Evolutionary conservation across 2,888 invertebrate species (phyloP).

Genomic region (Sipunculus nudus): DNA sequence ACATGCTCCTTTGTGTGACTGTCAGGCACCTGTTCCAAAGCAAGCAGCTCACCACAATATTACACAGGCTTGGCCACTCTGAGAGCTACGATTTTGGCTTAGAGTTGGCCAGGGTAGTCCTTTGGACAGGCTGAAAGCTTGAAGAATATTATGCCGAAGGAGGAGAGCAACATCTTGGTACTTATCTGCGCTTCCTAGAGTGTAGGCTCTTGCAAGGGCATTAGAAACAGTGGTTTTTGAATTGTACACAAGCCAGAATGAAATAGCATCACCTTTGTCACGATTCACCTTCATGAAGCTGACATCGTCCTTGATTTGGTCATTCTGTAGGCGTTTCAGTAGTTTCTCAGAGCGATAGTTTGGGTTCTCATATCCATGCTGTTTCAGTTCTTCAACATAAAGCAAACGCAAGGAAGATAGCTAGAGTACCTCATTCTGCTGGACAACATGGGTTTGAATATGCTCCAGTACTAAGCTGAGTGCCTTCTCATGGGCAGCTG

Average conservation of each 20-base stretch:
- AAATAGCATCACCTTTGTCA: background rate
- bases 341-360: slow-evolving; percentile 4
- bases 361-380: background rate
- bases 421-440: background rate
- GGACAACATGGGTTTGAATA: background rate
- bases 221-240: too few species aligned
- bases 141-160: slow-evolving; percentile 9
- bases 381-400: background rate
- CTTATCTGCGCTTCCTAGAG: too few species aligned
- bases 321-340: background rate
- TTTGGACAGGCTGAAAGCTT: too few species aligned
- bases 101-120: too few species aligned
- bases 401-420: background rate
- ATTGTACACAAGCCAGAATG: too few species aligned
- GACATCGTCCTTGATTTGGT: background rate
- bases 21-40: slow-evolving; percentile 14
- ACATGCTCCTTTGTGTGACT: slow-evolving; percentile 12
- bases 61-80: slow-evolving; percentile 16
- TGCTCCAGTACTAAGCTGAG: background rate
- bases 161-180: slow-evolving; percentile 9
- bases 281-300: background rate
- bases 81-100: slow-evolving; percentile 9
- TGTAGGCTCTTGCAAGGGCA: too few species aligned
- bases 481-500: slow-evolving; percentile 2
- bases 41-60: slow-evolving; percentile 14